phyloP scores from a whole-genome alignment of 2,113 vertebrate species.

The Synodontis membranacea region DNA sequence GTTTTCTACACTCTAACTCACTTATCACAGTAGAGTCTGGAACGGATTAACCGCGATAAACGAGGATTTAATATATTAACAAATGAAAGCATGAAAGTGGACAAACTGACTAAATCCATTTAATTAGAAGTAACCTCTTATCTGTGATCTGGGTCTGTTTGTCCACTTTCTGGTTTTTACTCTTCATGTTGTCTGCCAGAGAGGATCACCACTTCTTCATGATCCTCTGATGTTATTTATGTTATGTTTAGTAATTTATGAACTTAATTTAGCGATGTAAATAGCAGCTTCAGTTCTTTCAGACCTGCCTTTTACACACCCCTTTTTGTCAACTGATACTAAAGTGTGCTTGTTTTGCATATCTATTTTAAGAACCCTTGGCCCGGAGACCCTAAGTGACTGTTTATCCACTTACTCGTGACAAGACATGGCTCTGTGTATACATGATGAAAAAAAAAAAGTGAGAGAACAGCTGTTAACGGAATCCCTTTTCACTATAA shows the following conservation, averaged over 20 bases:
- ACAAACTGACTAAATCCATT: not conserved
- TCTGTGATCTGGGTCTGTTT: not conserved
- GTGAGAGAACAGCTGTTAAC: not conserved
- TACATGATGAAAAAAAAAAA: not conserved
- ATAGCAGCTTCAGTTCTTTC: not conserved
- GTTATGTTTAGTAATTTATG: not conserved
- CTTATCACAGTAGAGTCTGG: no score
- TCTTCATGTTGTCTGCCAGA: not conserved
- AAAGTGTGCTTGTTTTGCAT: not conserved
- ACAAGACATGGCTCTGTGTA: not conserved
- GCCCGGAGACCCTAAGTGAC: not conserved
- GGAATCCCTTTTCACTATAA: not conserved
- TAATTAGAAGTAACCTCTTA: no score
- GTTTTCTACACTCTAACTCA: no score
- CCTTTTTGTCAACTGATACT: not conserved
- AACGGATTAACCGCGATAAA: no score
- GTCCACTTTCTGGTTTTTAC: not conserved
- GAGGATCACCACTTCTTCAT: not conserved
- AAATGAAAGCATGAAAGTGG: not conserved
- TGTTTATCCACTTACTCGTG: not conserved
- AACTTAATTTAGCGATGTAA: not conserved
- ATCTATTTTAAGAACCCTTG: not conserved
- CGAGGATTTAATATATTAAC: no score
- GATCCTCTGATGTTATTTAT: not conserved
- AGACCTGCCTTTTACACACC: not conserved